Conservation (phyloP, 2,888 invertebrate species). For the Drosophila nr. perissopoda region DNA sequence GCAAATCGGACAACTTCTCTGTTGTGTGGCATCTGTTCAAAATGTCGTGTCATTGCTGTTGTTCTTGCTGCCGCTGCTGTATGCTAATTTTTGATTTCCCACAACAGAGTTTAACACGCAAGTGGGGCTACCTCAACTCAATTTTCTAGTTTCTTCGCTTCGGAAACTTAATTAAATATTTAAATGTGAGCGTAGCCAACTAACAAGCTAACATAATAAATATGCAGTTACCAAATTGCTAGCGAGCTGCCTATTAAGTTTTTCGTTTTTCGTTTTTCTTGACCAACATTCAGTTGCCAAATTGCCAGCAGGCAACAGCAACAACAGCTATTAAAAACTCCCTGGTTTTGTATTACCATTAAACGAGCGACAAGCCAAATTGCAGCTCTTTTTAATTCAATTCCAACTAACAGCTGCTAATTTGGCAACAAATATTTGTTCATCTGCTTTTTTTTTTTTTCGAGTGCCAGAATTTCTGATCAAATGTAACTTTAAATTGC, state of each 20-base stretch:
- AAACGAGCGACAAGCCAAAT: conserved; percentile 17
- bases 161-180: conserved; percentile 59
- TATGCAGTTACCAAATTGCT: conserved; percentile 44
- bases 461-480: conserved; percentile 14
- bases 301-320: conserved; percentile 37
- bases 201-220: conserved; percentile 10
- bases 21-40: conserved; percentile 45
- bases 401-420: conserved; percentile 33
- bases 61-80: conserved; percentile 9
- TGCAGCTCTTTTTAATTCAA: conserved; percentile 17
- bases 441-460: background rate
- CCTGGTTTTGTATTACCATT: conserved; percentile 23
- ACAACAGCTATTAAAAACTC: conserved; percentile 19
- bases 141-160: conserved; percentile 21
- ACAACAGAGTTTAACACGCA: conserved; percentile 31
- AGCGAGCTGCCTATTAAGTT: conserved; percentile 47
- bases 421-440: conserved; percentile 37
- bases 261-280: conserved; percentile 46
- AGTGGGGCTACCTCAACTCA: conserved; percentile 10
- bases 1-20: conserved; percentile 11
- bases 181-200: conserved; percentile 49
- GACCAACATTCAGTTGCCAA: conserved; percentile 52
- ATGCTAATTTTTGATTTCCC: conserved; percentile 47
- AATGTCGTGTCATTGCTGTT: conserved; percentile 4
- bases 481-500: conserved; percentile 38